Base-by-base conservation (phyloP, 2,113 vertebrate genomes). In the Pterocles burchelli region DNA sequence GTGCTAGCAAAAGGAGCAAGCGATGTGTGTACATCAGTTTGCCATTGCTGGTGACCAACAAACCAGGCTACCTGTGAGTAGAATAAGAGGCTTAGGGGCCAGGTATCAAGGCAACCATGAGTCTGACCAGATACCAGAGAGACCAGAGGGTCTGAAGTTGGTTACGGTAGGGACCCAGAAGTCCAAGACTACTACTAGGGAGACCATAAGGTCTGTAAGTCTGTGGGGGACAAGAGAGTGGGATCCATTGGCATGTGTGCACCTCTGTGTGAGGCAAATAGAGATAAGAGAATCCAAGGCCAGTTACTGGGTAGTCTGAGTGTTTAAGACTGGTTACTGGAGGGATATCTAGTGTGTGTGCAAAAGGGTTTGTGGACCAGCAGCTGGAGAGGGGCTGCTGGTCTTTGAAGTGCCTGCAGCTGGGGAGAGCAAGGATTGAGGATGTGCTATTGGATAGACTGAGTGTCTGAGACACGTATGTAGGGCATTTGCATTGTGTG, bases 21-120 rank as follows among this genome's bases (percentile, higher is more conserved):
- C 18, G 79, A 1, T 3, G 9, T 7, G 26, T 36, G 36, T 61
- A 26, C 10, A 14, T 36, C 9, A 8, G 2, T 22, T 10, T 45
- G 17, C 0, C 0, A 17, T 2, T 45, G 62, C 48, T 51, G 13
- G 13, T 0, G 1, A 75, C 48, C 13, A 5, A 10, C 24, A 31
- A 65, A 31, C 25, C 2, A 1, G 25, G 17, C 29, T 28, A 25
- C 9, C 16, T 14, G 28, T 8, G 18, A 19, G 38, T 18, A 43
- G 19, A 15, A 0, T 15, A 11, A 62, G 62, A 58, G n/a, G 17
- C 25, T 29, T 51, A 25, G 25, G 43, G 79, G 57, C 9, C 33
- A 73, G 24, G 1, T 70, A 2, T 48, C 28, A 48, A 65, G 17
- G 63, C 9, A 58, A 0, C 20, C 36, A 6, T 41, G 54, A 45